phyloP scores from a whole-genome alignment of 2,797 vertebrate species.

The Sebastes wilsoni region DNA sequence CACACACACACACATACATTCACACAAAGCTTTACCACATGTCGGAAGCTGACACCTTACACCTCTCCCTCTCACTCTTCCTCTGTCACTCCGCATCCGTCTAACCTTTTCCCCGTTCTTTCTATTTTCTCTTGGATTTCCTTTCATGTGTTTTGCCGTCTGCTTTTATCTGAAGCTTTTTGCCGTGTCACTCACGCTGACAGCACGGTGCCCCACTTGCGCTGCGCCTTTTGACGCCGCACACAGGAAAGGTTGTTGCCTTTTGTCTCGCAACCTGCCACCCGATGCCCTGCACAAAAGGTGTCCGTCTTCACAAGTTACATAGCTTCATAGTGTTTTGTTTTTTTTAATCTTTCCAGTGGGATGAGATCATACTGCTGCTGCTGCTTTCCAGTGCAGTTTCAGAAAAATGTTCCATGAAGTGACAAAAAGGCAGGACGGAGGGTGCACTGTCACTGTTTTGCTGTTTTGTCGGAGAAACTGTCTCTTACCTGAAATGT shows the following conservation, averaged over 20 bases:
- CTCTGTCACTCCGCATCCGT: constrained; percentile 50
- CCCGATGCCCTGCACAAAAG: constrained; percentile 37
- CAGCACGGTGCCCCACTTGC: constrained; percentile 26
- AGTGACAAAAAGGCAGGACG: neutral
- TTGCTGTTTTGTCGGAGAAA: constrained; percentile 4
- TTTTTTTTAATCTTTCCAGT: constrained; percentile 11
- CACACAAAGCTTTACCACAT: constrained; percentile 22
- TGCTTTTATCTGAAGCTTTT: constrained; percentile 40
- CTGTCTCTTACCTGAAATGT: neutral
- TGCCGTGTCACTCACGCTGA: constrained; percentile 40
- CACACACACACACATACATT: too few species aligned
- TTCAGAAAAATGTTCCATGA: constrained; percentile 3
- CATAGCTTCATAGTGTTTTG: neutral
- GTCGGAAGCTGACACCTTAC: constrained; percentile 46
- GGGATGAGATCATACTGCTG: neutral
- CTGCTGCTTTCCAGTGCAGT: constrained; percentile 2
- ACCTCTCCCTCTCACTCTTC: constrained; percentile 26
- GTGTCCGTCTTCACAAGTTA: constrained; percentile 18
- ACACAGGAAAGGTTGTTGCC: constrained; percentile 34
- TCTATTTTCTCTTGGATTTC: constrained; percentile 14
- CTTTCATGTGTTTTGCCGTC: constrained; percentile 33
- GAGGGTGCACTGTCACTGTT: neutral
- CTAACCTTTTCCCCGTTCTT: constrained; percentile 27
- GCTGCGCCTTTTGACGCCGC: constrained; percentile 26
- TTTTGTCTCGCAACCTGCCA: constrained; percentile 44